Evolutionary conservation across 2,797 vertebrate species (phyloP).

Genomic region (Apogon hyalosoma): DNA sequence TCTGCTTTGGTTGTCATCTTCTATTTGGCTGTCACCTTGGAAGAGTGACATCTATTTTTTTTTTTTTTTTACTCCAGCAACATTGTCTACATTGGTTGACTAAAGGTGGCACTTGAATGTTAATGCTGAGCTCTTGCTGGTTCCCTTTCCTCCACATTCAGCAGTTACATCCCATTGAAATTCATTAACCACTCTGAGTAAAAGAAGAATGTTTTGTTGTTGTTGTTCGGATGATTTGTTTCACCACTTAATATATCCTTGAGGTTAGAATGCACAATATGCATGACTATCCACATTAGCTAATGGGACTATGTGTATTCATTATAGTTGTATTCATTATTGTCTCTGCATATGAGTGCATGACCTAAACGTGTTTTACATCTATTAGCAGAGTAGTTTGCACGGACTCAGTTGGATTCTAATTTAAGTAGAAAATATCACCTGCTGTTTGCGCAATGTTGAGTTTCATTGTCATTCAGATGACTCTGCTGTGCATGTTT

Average conservation of each 20-base stretch:
- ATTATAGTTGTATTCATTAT: not conserved
- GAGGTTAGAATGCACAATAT: slow-evolving; percentile 14
- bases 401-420: not conserved
- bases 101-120: slow-evolving; percentile 62
- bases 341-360: not conserved
- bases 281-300: slow-evolving; percentile 2
- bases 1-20: slow-evolving; percentile 72
- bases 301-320: not conserved
- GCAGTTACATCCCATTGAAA: slow-evolving; percentile 5
- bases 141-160: not conserved
- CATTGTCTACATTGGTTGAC: slow-evolving; percentile 60
- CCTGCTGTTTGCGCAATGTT: not conserved
- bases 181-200: slow-evolving; percentile 41
- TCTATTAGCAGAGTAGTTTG: too few species aligned
- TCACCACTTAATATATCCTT: slow-evolving; percentile 15
- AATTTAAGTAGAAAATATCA: not conserved
- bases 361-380: not conserved
- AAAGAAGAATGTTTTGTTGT: slow-evolving; percentile 19
- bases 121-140: slow-evolving; percentile 33
- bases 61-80: slow-evolving; percentile 57
- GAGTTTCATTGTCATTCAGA: not conserved
- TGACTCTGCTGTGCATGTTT: slow-evolving; percentile 1
- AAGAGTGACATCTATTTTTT: slow-evolving; percentile 29
- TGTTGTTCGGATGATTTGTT: slow-evolving; percentile 41
- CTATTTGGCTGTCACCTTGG: slow-evolving; percentile 73